These are phyloP conservation scores for Nothoprocta perdicaria DNA, from an alignment of 2,113 vertebrate species.

Conservation along the genomic window DNA sequence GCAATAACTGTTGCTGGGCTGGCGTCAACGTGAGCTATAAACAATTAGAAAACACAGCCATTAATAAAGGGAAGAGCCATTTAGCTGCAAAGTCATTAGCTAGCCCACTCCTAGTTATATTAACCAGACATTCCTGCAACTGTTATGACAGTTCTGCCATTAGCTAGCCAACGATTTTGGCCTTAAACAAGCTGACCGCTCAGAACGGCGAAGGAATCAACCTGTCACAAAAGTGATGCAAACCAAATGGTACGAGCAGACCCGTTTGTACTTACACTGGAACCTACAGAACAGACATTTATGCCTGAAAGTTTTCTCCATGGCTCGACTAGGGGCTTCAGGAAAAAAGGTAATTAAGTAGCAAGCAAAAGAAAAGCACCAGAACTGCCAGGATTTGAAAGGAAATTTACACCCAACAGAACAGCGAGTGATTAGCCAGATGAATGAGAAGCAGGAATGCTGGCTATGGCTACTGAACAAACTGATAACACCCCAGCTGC, in stretches of 20 bases:
- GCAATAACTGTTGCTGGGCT: slow-evolving; percentile 94
- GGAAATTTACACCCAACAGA: slow-evolving; percentile 73
- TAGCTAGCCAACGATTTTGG: not conserved
- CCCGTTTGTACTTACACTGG: not conserved
- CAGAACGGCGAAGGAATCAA: not conserved
- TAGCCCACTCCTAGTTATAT: slow-evolving; percentile 27
- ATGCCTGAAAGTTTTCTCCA: slow-evolving; percentile 3
- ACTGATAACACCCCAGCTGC: slow-evolving; percentile 77
- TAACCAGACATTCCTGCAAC: slow-evolving; percentile 22
- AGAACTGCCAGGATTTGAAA: slow-evolving; percentile 63
- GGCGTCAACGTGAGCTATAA: slow-evolving; percentile 93
- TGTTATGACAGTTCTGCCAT: not conserved
- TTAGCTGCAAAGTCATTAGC: slow-evolving; percentile 56
- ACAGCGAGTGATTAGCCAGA: slow-evolving; percentile 72
- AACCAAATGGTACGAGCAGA: not conserved
- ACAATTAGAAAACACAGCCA: slow-evolving; percentile 61
- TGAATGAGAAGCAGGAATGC: slow-evolving; percentile 69
- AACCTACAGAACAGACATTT: not conserved
- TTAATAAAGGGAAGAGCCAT: slow-evolving; percentile 42
- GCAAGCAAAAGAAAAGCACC: slow-evolving; percentile 55
- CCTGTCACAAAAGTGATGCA: not conserved
- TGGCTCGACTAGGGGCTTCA: slow-evolving; percentile 2
- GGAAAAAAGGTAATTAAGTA: slow-evolving; percentile 67
- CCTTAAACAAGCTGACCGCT: not conserved
- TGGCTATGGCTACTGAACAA: slow-evolving; percentile 69